Percentiles rank a stretch among this genome's conserved stretches.
These are phyloP conservation scores for Paralinhomoeus sp. DNA, from an alignment of 2,888 invertebrate species.

Conservation along the genomic window DNA sequence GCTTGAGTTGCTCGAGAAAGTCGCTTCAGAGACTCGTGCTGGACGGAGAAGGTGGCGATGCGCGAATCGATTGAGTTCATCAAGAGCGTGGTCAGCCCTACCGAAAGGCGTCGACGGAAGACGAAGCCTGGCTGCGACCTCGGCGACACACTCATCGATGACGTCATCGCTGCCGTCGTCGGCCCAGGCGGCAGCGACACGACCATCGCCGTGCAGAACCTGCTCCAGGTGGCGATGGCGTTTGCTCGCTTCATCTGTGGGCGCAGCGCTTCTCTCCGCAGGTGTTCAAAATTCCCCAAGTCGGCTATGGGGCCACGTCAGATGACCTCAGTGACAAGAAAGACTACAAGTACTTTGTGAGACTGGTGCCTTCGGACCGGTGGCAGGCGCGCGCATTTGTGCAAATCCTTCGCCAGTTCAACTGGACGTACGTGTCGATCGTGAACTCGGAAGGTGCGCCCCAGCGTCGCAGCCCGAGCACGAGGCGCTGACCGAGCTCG, in stretches of 20 bases:
- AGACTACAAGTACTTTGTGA: constrained; percentile 48
- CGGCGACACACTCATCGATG: neutral
- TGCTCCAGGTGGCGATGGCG: constrained; percentile 35
- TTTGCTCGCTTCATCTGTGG: neutral
- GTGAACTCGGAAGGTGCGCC: constrained; percentile 47
- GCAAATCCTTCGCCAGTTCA: constrained; percentile 42
- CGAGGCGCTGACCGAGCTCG: neutral
- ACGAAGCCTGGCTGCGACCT: neutral
- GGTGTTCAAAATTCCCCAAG: constrained; percentile 41
- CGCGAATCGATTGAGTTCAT: constrained; percentile 41
- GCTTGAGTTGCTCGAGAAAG: too few species aligned
- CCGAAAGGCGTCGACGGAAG: neutral
- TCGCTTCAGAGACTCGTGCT: constrained; percentile 43
- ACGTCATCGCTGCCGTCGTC: constrained; percentile 41
- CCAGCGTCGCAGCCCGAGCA: neutral
- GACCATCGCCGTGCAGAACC: constrained; percentile 46
- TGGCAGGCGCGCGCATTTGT: constrained; percentile 51
- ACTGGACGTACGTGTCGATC: constrained; percentile 55
- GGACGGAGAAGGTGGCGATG: constrained; percentile 54
- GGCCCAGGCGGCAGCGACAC: constrained; percentile 50
- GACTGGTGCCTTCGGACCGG: constrained; percentile 53
- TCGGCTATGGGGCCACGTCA: constrained; percentile 53
- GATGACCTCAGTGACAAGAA: constrained; percentile 50
- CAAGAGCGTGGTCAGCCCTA: constrained; percentile 10
- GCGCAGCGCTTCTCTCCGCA: constrained; percentile 6